These are phyloP conservation scores for Florisuga fusca DNA, from an alignment of 2,797 vertebrate species.

Conservation along the genomic window DNA sequence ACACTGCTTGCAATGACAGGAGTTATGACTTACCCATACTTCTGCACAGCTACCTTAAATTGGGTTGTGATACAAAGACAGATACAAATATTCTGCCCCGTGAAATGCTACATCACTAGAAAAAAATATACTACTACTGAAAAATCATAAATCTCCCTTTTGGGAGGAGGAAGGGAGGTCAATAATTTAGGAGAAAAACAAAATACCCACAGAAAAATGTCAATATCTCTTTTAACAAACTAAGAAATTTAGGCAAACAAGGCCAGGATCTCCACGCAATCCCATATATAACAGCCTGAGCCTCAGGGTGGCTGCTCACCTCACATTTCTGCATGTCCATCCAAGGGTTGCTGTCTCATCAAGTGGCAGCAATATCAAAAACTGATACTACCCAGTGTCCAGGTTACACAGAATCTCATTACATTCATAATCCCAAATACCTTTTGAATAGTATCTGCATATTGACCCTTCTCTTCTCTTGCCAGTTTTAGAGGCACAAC, in stretches of 20 bases:
- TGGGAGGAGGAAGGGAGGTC: not conserved
- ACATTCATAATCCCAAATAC: not conserved
- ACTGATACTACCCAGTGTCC: not conserved
- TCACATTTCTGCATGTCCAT: not conserved
- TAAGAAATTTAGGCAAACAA: too few relatives aligned
- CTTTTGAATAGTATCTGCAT: not conserved
- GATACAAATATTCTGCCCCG: not conserved
- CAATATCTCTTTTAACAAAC: not conserved
- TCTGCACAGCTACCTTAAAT: not conserved
- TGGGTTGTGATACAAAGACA: not conserved
- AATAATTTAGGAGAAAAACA: not conserved
- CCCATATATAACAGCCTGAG: accelerated
- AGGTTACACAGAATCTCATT: not conserved
- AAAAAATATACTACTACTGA: not conserved
- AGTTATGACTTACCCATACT: not conserved
- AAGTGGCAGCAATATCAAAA: not conserved
- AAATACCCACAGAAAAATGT: not conserved
- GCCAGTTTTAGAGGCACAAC: not conserved
- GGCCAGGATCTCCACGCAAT: not conserved
- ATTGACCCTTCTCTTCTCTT: not conserved
- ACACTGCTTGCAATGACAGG: not conserved
- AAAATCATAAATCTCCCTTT: not conserved
- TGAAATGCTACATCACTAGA: not conserved
- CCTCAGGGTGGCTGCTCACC: not conserved
- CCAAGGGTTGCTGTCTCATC: not conserved